These are phyloP conservation scores for Elymnias hypermnestra DNA, from an alignment of 1,140 invertebrate genomes.

Conservation along the genomic window DNA sequence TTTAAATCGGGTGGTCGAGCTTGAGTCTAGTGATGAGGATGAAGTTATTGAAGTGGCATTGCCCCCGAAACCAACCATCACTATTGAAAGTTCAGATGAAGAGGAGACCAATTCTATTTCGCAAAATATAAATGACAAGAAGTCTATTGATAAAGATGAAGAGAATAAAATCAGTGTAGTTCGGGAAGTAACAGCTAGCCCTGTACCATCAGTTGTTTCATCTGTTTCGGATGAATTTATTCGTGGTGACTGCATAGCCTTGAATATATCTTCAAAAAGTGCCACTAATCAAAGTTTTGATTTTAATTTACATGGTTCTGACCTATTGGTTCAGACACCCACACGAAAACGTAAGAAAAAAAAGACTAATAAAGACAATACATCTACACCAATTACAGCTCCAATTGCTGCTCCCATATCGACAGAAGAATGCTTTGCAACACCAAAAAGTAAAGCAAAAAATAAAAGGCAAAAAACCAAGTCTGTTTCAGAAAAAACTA, in stretches of 20 bases:
- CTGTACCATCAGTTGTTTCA: slow-evolving; percentile 69
- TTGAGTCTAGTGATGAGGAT: slow-evolving; percentile 67
- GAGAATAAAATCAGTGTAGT: slow-evolving; percentile 30
- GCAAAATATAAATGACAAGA: slow-evolving; percentile 11
- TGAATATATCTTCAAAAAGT: slow-evolving; percentile 64
- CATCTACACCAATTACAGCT: slow-evolving; percentile 38
- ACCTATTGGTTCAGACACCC: slow-evolving; percentile 51
- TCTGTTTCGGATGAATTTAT: slow-evolving; percentile 74
- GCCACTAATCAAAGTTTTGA: slow-evolving; percentile 62
- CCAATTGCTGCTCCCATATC: slow-evolving; percentile 5
- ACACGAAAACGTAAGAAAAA: slow-evolving; percentile 62
- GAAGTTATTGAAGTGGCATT: slow-evolving; percentile 67
- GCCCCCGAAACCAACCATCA: slow-evolving; percentile 64
- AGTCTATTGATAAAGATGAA: slow-evolving; percentile 15
- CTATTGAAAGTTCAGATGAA: slow-evolving; percentile 72
- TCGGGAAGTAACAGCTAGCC: slow-evolving; percentile 54
- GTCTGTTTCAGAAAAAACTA: slow-evolving; percentile 44
- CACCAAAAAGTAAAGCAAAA: slow-evolving; percentile 68
- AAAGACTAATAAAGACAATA: slow-evolving; percentile 54
- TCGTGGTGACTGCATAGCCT: slow-evolving; percentile 62
- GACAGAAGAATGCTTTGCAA: slow-evolving; percentile 60
- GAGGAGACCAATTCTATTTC: slow-evolving; percentile 40
- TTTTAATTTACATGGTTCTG: slow-evolving; percentile 67
- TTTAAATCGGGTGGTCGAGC: slow-evolving; percentile 34
- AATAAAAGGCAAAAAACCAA: slow-evolving; percentile 54